Base-by-base conservation (phyloP, 35 echinoderm and acorn worm genomes). In the Acanthaster planci region DNA sequence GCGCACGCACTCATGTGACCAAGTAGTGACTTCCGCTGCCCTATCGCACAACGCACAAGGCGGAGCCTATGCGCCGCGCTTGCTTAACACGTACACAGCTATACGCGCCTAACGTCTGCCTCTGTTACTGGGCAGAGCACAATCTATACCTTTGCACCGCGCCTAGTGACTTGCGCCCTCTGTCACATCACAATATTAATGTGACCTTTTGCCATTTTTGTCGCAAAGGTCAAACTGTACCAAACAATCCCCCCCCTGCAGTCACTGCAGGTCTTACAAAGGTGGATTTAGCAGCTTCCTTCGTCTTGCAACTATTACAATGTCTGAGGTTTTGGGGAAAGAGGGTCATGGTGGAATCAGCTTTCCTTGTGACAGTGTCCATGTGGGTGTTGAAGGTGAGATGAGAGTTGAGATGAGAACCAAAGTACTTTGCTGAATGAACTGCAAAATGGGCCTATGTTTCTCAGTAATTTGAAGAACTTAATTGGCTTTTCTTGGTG, bases 341-440 rank as follows among this genome's bases (percentile, higher is more conserved):
- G 52, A 87, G 55, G 21, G 85, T 76, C n/a, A 29, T 23, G 26
- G 85, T 87, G 50, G 85, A 79, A 76, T 80, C 80, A 14, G 85
- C 85, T 39, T 87, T 87, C 52, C 80, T 87, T 19, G 30, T 58
- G 21, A 80, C 19, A 12, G 52, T 34, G 53, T 57, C 56, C 39
- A 80, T 14, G 34, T 88, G 86, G 21, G 39, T 78, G 21, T 87
- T 87, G 68, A 77, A 87, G 52, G 8, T 87, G 29, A 87, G 27
- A 37, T 87, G 78, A 16, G 76, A 55, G 39, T 78, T 30, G 23
- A 87, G 47, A 37, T 80, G 77, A 6, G 80, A 39, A n/a, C 76
- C 85, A 55, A 87, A 44, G 17, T 87, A 87, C 35, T 87, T 87
- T 1, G 76, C 85, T 50, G 85, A 79, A 55, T 54, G 31, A 16